Evolutionary conservation across 1,140 invertebrate genomes (phyloP).

Genomic region (Calosoma granatense): DNA sequence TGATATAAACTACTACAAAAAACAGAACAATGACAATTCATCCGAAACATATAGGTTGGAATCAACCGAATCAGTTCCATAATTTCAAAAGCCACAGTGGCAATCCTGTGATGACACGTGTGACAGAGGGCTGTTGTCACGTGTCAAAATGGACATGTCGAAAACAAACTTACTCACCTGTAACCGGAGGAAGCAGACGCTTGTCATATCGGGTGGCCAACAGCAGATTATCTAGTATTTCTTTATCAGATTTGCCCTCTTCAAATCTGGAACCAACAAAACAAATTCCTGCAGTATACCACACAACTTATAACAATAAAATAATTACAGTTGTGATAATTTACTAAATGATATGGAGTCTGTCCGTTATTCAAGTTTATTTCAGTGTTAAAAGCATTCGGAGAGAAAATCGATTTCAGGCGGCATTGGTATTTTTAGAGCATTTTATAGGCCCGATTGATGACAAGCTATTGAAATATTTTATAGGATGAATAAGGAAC

Average conservation of each 20-base stretch:
- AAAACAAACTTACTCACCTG: slow-evolving; percentile 58
- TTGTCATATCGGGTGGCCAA: slow-evolving; percentile 75
- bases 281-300: no score
- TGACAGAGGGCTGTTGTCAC: no score
- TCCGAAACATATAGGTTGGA: no score
- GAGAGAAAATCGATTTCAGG: neutral
- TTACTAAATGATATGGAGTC: neutral
- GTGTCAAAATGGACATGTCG: no score
- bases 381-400: neutral
- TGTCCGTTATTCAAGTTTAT: neutral
- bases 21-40: no score
- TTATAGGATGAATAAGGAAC: neutral
- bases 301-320: neutral
- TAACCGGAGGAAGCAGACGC: slow-evolving; percentile 72
- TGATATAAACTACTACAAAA: no score
- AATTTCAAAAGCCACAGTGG: no score
- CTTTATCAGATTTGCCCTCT: slow-evolving; percentile 80
- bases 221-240: slow-evolving; percentile 74
- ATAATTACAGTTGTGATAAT: slow-evolving; percentile 9
- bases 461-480: neutral
- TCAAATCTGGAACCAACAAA: slow-evolving; percentile 56
- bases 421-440: neutral
- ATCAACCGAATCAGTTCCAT: no score
- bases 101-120: no score
- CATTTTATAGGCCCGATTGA: neutral